Evolutionary conservation across 1,140 invertebrate species (phyloP).

Genomic region (Vollenhovia emeryi): DNA sequence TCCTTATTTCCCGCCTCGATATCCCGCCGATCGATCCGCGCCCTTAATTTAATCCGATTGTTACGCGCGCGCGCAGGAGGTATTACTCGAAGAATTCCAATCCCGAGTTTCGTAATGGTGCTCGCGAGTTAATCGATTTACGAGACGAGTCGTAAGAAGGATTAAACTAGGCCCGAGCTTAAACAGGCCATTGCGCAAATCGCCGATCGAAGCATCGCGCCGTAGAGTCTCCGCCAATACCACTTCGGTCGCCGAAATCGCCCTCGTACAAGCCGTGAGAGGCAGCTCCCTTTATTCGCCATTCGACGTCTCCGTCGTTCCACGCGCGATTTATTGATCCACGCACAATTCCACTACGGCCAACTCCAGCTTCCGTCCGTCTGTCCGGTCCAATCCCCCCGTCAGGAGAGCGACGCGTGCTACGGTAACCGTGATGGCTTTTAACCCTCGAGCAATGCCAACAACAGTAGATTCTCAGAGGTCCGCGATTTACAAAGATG

Average conservation of each 20-base stretch:
- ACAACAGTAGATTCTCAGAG: not conserved
- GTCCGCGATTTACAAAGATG: not conserved
- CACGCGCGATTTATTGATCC: constrained; percentile 85
- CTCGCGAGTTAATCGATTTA: constrained; percentile 54
- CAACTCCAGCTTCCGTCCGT: constrained; percentile 61
- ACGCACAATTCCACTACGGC: constrained; percentile 78
- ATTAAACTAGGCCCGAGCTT: constrained; percentile 45
- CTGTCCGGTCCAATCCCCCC: constrained; percentile 1
- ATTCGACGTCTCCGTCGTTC: constrained; percentile 77
- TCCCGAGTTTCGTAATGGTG: constrained; percentile 45
- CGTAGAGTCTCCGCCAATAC: not conserved
- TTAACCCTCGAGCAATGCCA: constrained; percentile 5
- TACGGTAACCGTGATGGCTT: constrained; percentile 1
- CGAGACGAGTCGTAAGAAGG: constrained; percentile 44
- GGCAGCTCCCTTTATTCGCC: constrained; percentile 79
- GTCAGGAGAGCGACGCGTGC: not conserved
- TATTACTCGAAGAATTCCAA: constrained; percentile 58
- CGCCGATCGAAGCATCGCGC: not conserved
- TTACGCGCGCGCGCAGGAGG: constrained; percentile 26
- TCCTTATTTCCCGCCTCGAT: constrained; percentile 19
- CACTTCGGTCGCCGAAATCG: constrained; percentile 41
- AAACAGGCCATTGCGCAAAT: constrained; percentile 50
- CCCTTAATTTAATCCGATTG: constrained; percentile 59
- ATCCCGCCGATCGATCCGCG: constrained; percentile 8
- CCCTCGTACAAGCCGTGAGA: constrained; percentile 58